These are phyloP conservation scores for Ptychodera flava DNA, from an alignment of 35 echinoderm and acorn worm genomes.

Conservation along the genomic window DNA sequence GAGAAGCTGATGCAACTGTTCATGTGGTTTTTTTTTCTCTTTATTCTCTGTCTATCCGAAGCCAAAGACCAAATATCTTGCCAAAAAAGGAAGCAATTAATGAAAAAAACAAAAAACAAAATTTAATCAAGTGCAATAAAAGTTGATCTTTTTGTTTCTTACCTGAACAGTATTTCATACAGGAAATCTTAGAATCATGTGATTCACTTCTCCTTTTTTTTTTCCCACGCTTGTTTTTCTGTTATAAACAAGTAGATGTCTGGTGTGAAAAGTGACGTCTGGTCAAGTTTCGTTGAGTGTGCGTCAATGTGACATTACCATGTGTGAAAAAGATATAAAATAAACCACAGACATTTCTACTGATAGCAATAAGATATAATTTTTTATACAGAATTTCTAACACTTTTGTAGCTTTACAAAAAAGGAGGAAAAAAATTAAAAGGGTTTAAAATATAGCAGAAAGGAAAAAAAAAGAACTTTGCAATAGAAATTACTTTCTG, in stretches of 20 bases:
- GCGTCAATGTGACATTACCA: too few relatives aligned
- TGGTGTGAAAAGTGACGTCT: not conserved
- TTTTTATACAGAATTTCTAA: not conserved
- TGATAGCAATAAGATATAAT: not conserved
- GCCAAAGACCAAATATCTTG: not conserved
- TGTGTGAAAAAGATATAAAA: not conserved
- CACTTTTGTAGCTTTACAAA: not conserved
- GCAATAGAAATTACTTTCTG: too few relatives aligned
- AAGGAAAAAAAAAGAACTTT: too few relatives aligned
- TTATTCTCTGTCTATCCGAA: not conserved
- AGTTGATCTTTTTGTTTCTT: too few relatives aligned
- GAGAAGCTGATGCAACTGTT: too few relatives aligned
- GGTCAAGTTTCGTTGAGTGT: too few relatives aligned
- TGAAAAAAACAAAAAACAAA: not conserved
- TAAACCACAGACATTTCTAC: not conserved
- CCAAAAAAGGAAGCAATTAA: not conserved
- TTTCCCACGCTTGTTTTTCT: not conserved
- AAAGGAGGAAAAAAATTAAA: not conserved
- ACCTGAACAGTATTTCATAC: not conserved
- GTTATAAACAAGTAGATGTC: not conserved
- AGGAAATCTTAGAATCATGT: not conserved
- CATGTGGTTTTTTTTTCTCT: not conserved
- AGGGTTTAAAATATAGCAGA: too few relatives aligned
- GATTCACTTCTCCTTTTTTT: too few relatives aligned
- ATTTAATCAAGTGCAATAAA: too few relatives aligned